Evolutionary conservation across 2,113 vertebrate genomes (phyloP).

Genomic region (Dromas ardeola): DNA sequence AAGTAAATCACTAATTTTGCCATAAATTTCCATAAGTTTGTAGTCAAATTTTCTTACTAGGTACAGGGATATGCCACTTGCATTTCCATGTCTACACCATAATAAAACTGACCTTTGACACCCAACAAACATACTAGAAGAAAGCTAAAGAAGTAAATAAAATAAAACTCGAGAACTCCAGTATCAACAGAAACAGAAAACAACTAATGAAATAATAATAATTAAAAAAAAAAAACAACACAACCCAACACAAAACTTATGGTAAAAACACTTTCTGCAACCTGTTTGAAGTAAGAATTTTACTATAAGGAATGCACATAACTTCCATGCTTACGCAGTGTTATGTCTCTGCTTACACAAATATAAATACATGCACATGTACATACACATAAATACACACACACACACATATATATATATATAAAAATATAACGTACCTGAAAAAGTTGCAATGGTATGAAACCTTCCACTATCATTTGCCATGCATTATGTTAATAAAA

Average conservation of each 20-base stretch:
- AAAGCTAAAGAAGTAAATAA: background rate
- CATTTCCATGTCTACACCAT: background rate
- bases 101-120: background rate
- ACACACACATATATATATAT: background rate
- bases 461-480: background rate
- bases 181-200: background rate
- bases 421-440: background rate
- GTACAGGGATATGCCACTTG: background rate
- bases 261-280: background rate
- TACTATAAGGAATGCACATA: background rate
- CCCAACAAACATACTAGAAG: background rate
- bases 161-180: background rate
- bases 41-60: background rate
- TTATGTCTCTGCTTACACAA: background rate
- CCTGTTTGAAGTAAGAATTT: background rate
- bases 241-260: background rate
- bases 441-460: background rate
- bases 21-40: background rate
- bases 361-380: background rate
- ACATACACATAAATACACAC: accelerated
- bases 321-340: background rate
- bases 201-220: background rate
- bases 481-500: background rate
- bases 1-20: background rate
- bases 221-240: no score